Evolutionary conservation across 2,888 invertebrate genomes (phyloP).

Genomic region (Oxyscelio sp.): DNA sequence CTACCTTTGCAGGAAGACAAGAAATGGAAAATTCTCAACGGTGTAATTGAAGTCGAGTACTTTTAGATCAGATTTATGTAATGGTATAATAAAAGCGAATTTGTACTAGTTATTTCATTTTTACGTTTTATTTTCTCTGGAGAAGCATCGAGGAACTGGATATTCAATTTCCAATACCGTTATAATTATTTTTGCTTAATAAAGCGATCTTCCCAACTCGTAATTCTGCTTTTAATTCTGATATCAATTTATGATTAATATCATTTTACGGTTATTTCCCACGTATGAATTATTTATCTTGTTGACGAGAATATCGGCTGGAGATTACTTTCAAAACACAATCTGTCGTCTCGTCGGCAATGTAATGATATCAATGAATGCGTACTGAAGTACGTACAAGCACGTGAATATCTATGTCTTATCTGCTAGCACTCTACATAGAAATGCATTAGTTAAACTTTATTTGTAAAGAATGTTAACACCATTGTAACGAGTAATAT

Average conservation of each 20-base stretch:
- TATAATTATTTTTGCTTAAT: slow-evolving; percentile 16
- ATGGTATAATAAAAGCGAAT: slow-evolving; percentile 38
- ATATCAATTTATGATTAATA: not conserved
- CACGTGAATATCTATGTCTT: not conserved
- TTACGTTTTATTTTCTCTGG: slow-evolving; percentile 14
- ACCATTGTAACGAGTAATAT: slow-evolving; percentile 42
- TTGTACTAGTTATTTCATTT: slow-evolving; percentile 38
- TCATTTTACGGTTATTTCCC: too few relatives aligned
- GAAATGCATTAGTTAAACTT: slow-evolving; percentile 5
- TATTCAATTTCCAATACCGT: slow-evolving; percentile 29
- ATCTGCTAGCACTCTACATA: not conserved
- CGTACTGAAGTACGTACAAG: not conserved
- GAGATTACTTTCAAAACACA: not conserved
- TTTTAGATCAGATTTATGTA: slow-evolving; percentile 47
- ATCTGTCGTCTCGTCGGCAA: not conserved
- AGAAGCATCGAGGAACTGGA: not conserved
- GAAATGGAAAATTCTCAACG: slow-evolving; percentile 31
- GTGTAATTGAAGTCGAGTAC: slow-evolving; percentile 35
- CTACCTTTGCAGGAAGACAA: slow-evolving; percentile 3
- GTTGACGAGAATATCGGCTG: not conserved
- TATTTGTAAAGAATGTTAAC: slow-evolving; percentile 30
- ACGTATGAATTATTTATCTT: not conserved
- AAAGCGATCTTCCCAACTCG: not conserved
- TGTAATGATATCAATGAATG: slow-evolving; percentile 9
- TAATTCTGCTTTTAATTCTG: not conserved